Base-by-base conservation (phyloP, 1,140 invertebrate species). In the Ceratina japonica region DNA sequence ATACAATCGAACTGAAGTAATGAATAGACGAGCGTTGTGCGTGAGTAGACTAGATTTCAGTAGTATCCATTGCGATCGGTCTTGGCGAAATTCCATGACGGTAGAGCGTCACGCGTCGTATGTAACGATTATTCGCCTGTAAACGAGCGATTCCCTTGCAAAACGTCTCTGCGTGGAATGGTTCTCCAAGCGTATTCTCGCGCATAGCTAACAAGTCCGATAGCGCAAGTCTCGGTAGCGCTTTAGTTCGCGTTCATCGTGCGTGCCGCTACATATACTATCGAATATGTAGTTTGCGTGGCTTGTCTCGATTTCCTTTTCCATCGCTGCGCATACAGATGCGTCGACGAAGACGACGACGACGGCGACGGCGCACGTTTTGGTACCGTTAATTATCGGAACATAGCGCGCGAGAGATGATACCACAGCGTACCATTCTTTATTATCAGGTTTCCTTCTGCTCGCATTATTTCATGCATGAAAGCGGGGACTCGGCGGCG, bases 1-100 rank as follows among this genome's bases (percentile, higher is more conserved):
- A 31, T 31, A 31, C 27, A 31, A 44, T 44, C 37, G 37, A 44
- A 44, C 10, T 10, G 37, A 44, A 44, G 37, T 44, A 44, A 44
- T 10, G 5, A 44, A 44, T 44, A 44, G 0, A 7, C 37, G 5
- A 3, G 37, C 37, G 37, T 7, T 44, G 37, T 10, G 2, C 37
- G 37, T 44, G 37, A 44, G 37, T 44, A 44, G 37, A 44, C 37
- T 44, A 44, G 37, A 44, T 44, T 44, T 44, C 37, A 44, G 37
- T 44, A 10, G 37, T 44, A 44, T 7, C 37, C 37, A 44, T 44
- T 8, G 37, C 37, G 7, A 37, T 37, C 37, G 37, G 37, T 44
- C 79, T 65, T 68, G 64, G 52, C 74, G 68, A 72, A 63, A 82
- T 73, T 83, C 74, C 81, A 78, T 66, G 65, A 75, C 59, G 69